Base-by-base conservation (phyloP, 2,888 invertebrate genomes). In the Papilio demoleus region DNA sequence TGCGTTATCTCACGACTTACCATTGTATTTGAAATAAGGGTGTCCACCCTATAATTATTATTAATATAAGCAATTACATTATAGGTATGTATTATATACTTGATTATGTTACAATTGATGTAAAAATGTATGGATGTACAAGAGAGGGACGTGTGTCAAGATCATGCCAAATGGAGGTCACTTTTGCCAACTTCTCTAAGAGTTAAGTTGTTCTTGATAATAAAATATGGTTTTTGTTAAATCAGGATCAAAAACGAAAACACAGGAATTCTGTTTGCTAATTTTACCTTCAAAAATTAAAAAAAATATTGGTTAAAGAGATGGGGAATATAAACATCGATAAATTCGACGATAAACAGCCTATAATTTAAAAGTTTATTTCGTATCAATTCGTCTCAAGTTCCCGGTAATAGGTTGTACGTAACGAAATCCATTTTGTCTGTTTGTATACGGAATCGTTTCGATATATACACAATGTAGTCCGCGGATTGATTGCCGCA, bases 351-450 rank as follows among this genome's bases (percentile, higher is more conserved):
- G 19, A 61, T n/a, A 24, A 40, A 34, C 56, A n/a, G 47, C n/a
- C 19, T 5, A 47, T 36, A 59, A 64, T 58, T 64, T 45, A 47
- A 38, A 58, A 58, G 58, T 38, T 63, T 47, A 58, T 68, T 64
- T 63, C 47, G 45, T 53, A 38, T 19, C 58, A 47, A 31, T 47
- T 27, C 64, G 36, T 22, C 40, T 40, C 53, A 45, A 65, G 22
- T 38, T 47, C 42, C 50, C 27, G 38, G 58, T 68, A 68, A 64
- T 64, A 45, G 63, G 63, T 68, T 67, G 19, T 62, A 50, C 63
- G 63, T 64, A 64, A 47, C 67, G 64, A 68, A 68, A 68, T 64
- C n/a, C 14, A 63, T 68, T 68, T 59, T 59, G 64, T 64, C 68
- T 68, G 68, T 68, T 64, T 68, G 64, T 68, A 58, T 31, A 68